Conservation (phyloP, 2,113 vertebrate genomes). For the Garra rufa region DNA sequence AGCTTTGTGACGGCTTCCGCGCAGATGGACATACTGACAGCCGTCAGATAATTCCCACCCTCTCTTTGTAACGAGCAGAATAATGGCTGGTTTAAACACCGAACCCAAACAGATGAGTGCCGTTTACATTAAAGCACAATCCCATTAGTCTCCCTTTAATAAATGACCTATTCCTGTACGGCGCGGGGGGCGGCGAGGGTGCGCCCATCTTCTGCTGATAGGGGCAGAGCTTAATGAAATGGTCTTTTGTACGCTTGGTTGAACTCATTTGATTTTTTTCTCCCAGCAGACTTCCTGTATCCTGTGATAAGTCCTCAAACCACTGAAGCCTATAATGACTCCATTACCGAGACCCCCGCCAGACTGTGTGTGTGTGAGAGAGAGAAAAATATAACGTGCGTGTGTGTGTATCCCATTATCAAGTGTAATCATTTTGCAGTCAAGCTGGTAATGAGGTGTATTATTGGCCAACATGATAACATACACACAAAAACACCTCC, state of each 20-base stretch:
- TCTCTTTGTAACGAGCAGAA: constrained; percentile 87
- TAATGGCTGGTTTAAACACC: constrained; percentile 91
- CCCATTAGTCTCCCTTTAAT: constrained; percentile 91
- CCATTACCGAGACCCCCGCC: constrained; percentile 83
- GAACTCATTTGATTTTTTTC: constrained; percentile 68
- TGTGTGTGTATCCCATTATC: constrained; percentile 79
- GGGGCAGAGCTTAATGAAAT: constrained; percentile 92
- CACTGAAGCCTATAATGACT: constrained; percentile 88
- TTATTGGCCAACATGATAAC: constrained; percentile 78
- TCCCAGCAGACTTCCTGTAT: constrained; percentile 82
- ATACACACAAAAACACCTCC: constrained; percentile 15
- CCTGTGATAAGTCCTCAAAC: constrained; percentile 86
- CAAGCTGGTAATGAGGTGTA: constrained; percentile 86
- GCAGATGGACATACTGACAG: constrained; percentile 87
- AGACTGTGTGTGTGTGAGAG: constrained; percentile 70
- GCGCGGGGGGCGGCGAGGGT: constrained; percentile 71
- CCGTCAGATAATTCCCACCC: constrained; percentile 88
- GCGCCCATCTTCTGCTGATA: constrained; percentile 82
- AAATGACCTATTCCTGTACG: constrained; percentile 84
- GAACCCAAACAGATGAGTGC: constrained; percentile 89
- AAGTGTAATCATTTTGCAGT: constrained; percentile 85
- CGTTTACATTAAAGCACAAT: constrained; percentile 90
- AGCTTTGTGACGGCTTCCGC: constrained; percentile 68
- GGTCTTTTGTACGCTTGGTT: constrained; percentile 85
- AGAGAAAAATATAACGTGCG: constrained; percentile 20